Conservation (phyloP, 2,888 invertebrate genomes). For the Calliopum simillimum region DNA sequence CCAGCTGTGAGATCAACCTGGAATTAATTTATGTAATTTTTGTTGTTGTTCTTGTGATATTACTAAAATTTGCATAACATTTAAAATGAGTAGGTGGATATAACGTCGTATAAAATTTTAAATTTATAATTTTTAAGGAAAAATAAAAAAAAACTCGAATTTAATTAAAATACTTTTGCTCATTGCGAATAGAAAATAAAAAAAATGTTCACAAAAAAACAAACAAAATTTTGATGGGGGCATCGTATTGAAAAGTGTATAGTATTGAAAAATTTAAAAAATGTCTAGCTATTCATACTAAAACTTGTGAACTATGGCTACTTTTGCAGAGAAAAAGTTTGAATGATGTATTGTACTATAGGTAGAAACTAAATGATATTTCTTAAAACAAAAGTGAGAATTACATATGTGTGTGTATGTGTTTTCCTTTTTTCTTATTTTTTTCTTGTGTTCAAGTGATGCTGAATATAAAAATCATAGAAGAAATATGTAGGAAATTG, state of each 20-base stretch:
- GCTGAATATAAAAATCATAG: background rate
- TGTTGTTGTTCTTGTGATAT: conserved; percentile 42
- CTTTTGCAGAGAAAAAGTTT: conserved; percentile 4
- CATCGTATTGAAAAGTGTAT: background rate
- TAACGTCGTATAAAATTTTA: conserved; percentile 41
- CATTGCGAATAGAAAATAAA: background rate
- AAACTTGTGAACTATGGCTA: conserved; percentile 3
- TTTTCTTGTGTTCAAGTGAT: background rate
- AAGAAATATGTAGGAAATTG: background rate
- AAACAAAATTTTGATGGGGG: background rate
- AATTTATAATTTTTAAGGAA: conserved; percentile 22
- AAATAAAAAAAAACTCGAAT: conserved; percentile 13
- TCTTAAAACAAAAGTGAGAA: background rate
- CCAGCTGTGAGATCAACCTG: conserved; percentile 68
- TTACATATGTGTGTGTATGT: conserved; percentile 5
- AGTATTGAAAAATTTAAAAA: background rate
- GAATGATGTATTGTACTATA: background rate
- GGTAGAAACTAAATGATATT: conserved; percentile 14
- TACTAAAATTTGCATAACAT: conserved; percentile 43
- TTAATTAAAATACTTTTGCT: background rate
- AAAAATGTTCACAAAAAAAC: background rate
- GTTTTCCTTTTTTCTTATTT: too few species aligned
- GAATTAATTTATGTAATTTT: conserved; percentile 47
- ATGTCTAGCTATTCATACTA: background rate
- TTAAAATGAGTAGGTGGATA: conserved; percentile 35